Evolutionary conservation across 2,797 vertebrate species (phyloP), one percentile per base, ranked within the genome.

Genomic region (Myoxocephalus aenaeus): DNA sequence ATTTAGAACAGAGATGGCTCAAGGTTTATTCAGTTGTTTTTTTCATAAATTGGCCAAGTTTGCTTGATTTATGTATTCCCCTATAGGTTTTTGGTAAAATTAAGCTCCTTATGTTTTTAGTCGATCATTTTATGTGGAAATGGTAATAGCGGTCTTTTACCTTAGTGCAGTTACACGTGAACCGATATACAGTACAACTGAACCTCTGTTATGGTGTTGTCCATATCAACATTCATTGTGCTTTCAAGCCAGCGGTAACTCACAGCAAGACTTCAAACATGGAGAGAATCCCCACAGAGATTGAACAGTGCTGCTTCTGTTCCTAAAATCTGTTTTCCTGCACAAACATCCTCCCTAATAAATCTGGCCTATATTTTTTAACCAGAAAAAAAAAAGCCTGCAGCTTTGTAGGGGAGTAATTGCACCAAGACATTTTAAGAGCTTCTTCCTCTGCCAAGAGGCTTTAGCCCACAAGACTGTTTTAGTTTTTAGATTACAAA

Each of bases 231-330:
- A 53, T 77, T 87, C 78, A 75, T 82, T 77, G 78, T 75, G 65
- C 36, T 75, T 88, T 77, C 25, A 72, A 70, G 73, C 48, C 85
- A 75, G 84, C 5, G 3, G 79, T 73, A 8, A 75, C 71, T 80
- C 79, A 79, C 86, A 82, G 75, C 70, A 65, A 69, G 86, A 82
- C 63, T 73, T 15, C 69, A 65, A 79, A 73, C 77, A 70, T 9
- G 54, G 46, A 56, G 63, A 82, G 75, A 75, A 83, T 15, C 75
- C 87, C 87, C 44, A 32, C 82, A 25, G 86, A 87, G 83, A 77
- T 17, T 3, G 7, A 75, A 86, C 86, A 86, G 34, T 44, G 65
- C 70, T 73, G 66, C 76, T 46, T 77, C 62, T 85, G 80, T 80
- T 86, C 62, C 70, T 40, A 18, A 77, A 82, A 84, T 87, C 67